A percentile compares a stretch with the other conserved stretches of the same genome.
phyloP scores from a whole-genome alignment of 2,113 vertebrate genomes.

The Orycteropus afer region DNA sequence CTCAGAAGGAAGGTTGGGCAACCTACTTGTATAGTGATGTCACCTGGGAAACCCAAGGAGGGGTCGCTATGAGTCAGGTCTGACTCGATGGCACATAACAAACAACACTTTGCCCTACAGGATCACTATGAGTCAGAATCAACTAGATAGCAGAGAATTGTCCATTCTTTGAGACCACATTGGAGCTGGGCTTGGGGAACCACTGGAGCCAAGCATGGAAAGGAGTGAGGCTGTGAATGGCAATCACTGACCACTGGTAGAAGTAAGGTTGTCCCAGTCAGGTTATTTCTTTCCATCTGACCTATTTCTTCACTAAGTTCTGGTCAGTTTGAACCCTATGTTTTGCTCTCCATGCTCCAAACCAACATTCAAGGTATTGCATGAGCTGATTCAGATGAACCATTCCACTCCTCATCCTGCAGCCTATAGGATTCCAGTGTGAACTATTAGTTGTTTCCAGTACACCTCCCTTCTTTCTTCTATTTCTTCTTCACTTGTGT shows the following conservation, averaged over 20 bases:
- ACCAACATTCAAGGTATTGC: not conserved
- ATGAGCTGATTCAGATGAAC: not conserved
- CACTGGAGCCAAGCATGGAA: not conserved
- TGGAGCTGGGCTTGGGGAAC: not conserved
- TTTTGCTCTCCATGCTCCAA: not conserved
- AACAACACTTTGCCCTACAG: too few species aligned
- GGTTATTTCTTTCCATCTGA: not conserved
- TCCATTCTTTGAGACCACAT: not conserved
- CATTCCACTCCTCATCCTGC: not conserved
- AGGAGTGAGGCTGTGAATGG: not conserved
- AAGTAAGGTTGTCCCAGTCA: not conserved
- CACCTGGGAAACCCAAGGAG: too few species aligned
- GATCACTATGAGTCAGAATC: too few species aligned
- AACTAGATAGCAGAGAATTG: not conserved
- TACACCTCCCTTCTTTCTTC: not conserved
- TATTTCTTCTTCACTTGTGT: not conserved
- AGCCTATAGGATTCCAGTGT: not conserved
- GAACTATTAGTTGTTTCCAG: not conserved
- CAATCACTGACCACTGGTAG: not conserved
- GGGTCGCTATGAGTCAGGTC: too few species aligned
- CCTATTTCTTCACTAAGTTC: not conserved
- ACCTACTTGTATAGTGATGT: too few species aligned
- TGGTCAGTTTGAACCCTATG: not conserved
- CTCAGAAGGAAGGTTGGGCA: too few species aligned
- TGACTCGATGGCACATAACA: too few species aligned